Base-by-base conservation (phyloP, 2,113 vertebrate species). In the Cyprinus carpio region DNA sequence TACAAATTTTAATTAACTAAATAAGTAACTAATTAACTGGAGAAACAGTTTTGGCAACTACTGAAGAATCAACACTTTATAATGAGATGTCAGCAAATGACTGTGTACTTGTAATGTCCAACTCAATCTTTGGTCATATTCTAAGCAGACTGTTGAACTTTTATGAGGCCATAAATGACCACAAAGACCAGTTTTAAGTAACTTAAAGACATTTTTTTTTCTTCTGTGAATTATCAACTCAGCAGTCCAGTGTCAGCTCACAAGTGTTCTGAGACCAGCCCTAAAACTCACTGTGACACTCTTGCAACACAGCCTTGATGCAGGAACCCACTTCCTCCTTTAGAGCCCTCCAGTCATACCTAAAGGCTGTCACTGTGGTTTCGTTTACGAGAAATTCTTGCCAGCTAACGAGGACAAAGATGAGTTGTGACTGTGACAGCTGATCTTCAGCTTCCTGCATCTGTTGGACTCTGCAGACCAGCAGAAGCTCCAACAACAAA, bases 391-490 rank as follows among this genome's bases (percentile, higher is more conserved):
- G 92, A 95, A 93, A 86, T 88, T 89, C 87, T 93, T 93, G 92
- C 90, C 87, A 93, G 91, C 93, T 79, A 92, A 92, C 81, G 84
- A 90, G 90, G 89, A 91, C 86, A 90, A 91, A 91, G 88, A 83
- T 49, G 92, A 92, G 91, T 92, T 90, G 92, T 46, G 43, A 88
- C 84, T 91, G 20, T 75, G 93, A 92, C 92, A 93, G 93, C 91
- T 92, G 91, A 93, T 93, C 92, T 91, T 71, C 89, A 65, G 91
- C 91, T 94, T 94, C 94, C 94, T 94, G 91, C 94, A 90, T 93
- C 89, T 91, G 85, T 85, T 31, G 54, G 31, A 77, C n/a, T 81
- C 90, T 88, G 90, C 89, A 92, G 92, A 91, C 92, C 92, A 93
- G 92, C 84, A 87, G 82, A 89, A 89, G 92, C 92, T 89, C 91